Conservation (phyloP, 53 echinoderm and acorn worm species). For the Stichopus horrens region DNA sequence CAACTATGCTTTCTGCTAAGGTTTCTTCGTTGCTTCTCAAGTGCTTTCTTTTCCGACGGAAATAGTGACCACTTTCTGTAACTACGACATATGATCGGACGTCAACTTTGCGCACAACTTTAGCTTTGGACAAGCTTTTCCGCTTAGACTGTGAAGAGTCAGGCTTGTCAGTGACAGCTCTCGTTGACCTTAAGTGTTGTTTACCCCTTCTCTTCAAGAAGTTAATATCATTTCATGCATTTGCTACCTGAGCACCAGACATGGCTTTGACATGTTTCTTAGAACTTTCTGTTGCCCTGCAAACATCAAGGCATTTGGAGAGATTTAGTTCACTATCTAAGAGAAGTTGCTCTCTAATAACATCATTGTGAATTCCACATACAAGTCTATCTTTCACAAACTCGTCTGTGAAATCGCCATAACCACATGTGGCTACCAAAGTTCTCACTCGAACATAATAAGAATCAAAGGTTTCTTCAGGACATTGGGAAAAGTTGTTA, state of each 20-base stretch:
- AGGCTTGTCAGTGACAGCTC: no score
- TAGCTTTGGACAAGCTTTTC: conserved; percentile 31
- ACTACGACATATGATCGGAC: conserved; percentile 48
- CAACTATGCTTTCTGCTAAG: not conserved
- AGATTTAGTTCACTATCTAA: conserved; percentile 30
- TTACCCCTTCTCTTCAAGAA: no score
- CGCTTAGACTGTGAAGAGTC: not conserved
- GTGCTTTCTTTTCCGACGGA: conserved; percentile 52
- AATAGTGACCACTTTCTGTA: conserved; percentile 42
- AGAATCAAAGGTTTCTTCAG: conserved; percentile 45
- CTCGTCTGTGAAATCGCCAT: conserved; percentile 15
- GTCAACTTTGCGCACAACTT: conserved; percentile 23
- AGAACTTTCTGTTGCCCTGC: conserved; percentile 32
- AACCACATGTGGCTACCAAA: conserved; percentile 47
- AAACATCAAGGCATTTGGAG: conserved; percentile 41
- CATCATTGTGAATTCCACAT: conserved; percentile 9
- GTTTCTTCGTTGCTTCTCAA: conserved; percentile 33
- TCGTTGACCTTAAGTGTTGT: not conserved
- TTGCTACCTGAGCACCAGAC: not conserved
- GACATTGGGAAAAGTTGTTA: conserved; percentile 45
- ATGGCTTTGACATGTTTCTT: conserved; percentile 21
- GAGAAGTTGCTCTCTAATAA: conserved; percentile 5
- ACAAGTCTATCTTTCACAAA: conserved; percentile 17
- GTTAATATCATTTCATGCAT: not conserved
- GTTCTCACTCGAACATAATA: conserved; percentile 29